phyloP scores from a whole-genome alignment of 2,888 invertebrate species.

The Drosophila falleni region DNA sequence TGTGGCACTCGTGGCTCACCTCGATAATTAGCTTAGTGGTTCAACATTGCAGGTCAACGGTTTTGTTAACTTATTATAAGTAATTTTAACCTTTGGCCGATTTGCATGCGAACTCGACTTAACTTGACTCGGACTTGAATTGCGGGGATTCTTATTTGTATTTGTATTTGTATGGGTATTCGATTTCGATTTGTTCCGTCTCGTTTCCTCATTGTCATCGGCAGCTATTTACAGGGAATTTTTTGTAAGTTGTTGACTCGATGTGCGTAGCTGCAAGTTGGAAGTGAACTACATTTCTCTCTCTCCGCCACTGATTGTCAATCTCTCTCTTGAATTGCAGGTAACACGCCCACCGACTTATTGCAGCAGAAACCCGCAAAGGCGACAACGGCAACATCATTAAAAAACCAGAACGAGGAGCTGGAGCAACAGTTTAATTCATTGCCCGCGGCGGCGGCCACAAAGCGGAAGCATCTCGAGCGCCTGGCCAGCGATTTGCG shows the following conservation, averaged over 20 bases:
- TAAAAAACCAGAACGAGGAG: slow-evolving; percentile 59
- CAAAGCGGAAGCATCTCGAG: slow-evolving; percentile 72
- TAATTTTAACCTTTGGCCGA: slow-evolving; percentile 80
- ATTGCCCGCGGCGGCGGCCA: slow-evolving; percentile 65
- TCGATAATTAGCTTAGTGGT: slow-evolving; percentile 81
- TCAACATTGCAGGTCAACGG: slow-evolving; percentile 81
- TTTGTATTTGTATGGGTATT: not conserved
- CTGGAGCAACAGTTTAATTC: slow-evolving; percentile 64
- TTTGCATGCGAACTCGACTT: slow-evolving; percentile 61
- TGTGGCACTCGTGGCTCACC: slow-evolving; percentile 53
- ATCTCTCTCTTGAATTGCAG: slow-evolving; percentile 52
- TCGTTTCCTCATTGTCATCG: slow-evolving; percentile 4
- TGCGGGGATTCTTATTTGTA: not conserved
- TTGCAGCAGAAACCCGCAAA: slow-evolving; percentile 79
- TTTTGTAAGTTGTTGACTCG: slow-evolving; percentile 52
- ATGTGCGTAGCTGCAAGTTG: slow-evolving; percentile 19
- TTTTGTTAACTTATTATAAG: slow-evolving; percentile 81
- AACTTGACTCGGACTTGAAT: slow-evolving; percentile 18
- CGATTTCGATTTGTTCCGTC: slow-evolving; percentile 7
- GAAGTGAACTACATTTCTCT: not conserved
- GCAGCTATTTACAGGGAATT: slow-evolving; percentile 21
- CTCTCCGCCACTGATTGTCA: slow-evolving; percentile 14
- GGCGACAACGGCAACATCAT: slow-evolving; percentile 73
- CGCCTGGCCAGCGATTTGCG: slow-evolving; percentile 68
- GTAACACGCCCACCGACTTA: slow-evolving; percentile 80